Evolutionary conservation across 2,888 invertebrate species (phyloP), one percentile per base, ranked within the genome.

Genomic region (Diadegma fenestrale): DNA sequence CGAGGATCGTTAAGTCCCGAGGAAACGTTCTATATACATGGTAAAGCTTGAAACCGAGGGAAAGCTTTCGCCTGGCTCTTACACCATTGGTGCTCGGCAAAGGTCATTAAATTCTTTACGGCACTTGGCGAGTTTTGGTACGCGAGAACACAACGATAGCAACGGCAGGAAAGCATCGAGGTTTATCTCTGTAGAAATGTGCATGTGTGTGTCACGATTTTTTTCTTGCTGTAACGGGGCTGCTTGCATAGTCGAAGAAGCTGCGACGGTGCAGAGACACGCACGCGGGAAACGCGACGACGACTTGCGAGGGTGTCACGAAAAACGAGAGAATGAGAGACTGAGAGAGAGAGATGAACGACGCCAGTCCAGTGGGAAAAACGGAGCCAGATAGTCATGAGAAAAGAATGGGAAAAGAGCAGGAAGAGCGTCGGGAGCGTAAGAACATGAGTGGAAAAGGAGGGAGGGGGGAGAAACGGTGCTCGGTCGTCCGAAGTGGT

Each of bases 61-160:
- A 66, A 37, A 77, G 64, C 54, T 22, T 12, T 19, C 14, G 37
- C 33, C 19, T 63, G 80, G 63, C 72, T 68, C 73, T 78, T 75
- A 51, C 61, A 48, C 43, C 51, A 75, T 75, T 71, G 80, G 76
- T 41, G 45, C 78, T 78, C 69, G 58, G 58, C 30, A 45, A 61
- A 63, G 66, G 68, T 66, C 85, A 71, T 85, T 79, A 82, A 82
- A 85, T 82, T 85, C 85, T 85, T 82, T 79, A 82, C 78, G 78
- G 75, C 82, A 82, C 78, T 85, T 82, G 78, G 82, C 78, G 81
- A 85, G 73, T 85, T 85, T 85, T 43, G 71, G 78, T 22, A 73
- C 77, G 84, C 76, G 71, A 82, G 69, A 71, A 33, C 33, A 79
- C 61, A 63, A 63, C 33, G 71, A 54, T 17, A 66, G 37, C 3